phyloP scores from a whole-genome alignment of 64 coral and sea anemone species.

The Stichodactyla mertensii region DNA sequence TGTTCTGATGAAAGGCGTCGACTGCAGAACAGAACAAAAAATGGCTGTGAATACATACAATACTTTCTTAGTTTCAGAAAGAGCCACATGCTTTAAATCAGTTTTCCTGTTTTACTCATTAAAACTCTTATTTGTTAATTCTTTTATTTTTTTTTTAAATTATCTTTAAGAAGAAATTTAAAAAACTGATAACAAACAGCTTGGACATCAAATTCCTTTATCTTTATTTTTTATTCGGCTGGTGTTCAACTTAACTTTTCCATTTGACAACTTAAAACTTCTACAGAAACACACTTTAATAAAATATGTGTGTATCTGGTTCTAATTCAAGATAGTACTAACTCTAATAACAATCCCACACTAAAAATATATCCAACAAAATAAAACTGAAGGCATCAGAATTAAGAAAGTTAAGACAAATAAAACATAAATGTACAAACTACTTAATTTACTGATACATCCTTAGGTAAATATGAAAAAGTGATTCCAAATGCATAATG shows the following conservation, averaged over 20 bases:
- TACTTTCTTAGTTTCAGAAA: background rate
- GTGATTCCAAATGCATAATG: too few species aligned
- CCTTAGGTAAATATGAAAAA: too few species aligned
- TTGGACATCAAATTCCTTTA: background rate
- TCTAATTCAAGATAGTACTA: background rate
- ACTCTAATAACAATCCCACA: background rate
- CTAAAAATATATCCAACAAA: background rate
- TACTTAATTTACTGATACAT: too few species aligned
- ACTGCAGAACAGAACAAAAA: constrained; percentile 27
- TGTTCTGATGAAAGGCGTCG: constrained; percentile 83
- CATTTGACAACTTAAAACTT: background rate
- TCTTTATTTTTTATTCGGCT: background rate
- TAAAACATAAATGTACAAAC: too few species aligned
- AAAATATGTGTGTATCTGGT: too few species aligned
- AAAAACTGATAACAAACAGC: background rate
- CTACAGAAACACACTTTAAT: too few species aligned
- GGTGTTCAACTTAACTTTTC: background rate
- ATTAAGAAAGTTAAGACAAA: background rate
- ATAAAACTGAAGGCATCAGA: background rate
- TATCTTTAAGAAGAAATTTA: background rate
- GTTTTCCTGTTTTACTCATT: too few species aligned
- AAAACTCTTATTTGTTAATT: too few species aligned
- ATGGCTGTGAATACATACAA: background rate
- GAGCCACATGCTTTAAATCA: too few species aligned
- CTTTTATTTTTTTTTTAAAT: background rate